Percentiles rank a stretch among this genome's conserved stretches.
phyloP scores from a whole-genome alignment of 2,113 vertebrate species.

The Hemiscyllium ocellatum region DNA sequence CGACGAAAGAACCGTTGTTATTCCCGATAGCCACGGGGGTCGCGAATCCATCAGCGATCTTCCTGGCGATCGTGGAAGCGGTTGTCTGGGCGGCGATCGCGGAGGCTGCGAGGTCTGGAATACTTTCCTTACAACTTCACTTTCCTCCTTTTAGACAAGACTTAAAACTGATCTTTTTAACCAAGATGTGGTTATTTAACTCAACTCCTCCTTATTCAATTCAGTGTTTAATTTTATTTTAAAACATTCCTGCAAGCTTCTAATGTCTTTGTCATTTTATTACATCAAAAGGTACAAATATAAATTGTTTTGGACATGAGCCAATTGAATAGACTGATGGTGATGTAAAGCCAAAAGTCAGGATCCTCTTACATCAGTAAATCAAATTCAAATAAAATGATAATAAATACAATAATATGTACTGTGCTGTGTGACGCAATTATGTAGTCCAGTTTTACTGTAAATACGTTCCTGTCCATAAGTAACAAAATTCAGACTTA shows the following conservation, averaged over 20 bases:
- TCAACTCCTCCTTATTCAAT: neutral
- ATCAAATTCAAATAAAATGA: constrained; percentile 22
- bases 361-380: too few relatives aligned
- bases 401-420: neutral
- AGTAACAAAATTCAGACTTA: constrained; percentile 50
- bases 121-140: neutral
- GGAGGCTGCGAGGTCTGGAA: too few relatives aligned
- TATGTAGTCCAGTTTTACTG: neutral
- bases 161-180: neutral
- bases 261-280: neutral
- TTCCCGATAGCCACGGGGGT: too few relatives aligned
- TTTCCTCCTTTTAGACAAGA: neutral
- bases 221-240: neutral
- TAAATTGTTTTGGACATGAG: neutral
- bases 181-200: neutral
- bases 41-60: too few relatives aligned
- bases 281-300: neutral
- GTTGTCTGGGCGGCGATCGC: too few relatives aligned
- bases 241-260: neutral
- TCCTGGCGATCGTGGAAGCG: too few relatives aligned
- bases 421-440: neutral
- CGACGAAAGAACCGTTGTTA: too few relatives aligned
- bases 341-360: neutral
- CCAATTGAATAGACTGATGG: neutral
- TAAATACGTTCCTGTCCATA: neutral